These are phyloP conservation scores for Tetrao urogallus DNA, from an alignment of 2,113 vertebrate species.

Conservation along the genomic window DNA sequence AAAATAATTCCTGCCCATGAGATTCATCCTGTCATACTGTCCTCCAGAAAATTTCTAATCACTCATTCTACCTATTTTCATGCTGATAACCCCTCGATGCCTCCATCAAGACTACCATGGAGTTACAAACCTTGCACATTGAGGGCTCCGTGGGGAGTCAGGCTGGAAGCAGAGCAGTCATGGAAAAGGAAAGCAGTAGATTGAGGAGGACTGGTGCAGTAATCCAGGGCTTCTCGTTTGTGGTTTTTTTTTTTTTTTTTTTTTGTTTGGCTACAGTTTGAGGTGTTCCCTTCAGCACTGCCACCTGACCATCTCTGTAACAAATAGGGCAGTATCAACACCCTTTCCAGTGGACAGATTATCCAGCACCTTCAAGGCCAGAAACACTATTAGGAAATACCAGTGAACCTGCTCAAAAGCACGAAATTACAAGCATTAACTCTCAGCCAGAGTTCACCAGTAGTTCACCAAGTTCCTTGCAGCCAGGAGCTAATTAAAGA, in stretches of 20 bases:
- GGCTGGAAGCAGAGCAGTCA: not conserved
- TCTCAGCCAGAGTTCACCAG: not conserved
- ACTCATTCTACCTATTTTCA: not conserved
- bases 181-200: not conserved
- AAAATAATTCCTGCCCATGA: conserved; percentile 2
- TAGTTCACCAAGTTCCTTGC: not conserved
- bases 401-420: not conserved
- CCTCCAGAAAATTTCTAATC: conserved; percentile 39
- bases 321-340: not conserved
- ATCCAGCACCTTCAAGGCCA: not conserved
- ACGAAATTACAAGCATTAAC: conserved; percentile 3
- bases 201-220: not conserved
- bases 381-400: not conserved
- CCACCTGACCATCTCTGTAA: not conserved
- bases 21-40: conserved; percentile 23
- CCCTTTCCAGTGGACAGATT: not conserved
- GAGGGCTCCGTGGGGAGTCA: not conserved
- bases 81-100: not conserved
- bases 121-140: not conserved
- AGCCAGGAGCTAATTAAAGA: not conserved
- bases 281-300: not conserved
- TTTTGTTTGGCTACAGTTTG: not conserved
- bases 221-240: not conserved
- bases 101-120: not conserved
- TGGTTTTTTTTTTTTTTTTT: not conserved